Base-by-base conservation (phyloP, 2,797 vertebrate genomes). In the Alcedo atthis region DNA sequence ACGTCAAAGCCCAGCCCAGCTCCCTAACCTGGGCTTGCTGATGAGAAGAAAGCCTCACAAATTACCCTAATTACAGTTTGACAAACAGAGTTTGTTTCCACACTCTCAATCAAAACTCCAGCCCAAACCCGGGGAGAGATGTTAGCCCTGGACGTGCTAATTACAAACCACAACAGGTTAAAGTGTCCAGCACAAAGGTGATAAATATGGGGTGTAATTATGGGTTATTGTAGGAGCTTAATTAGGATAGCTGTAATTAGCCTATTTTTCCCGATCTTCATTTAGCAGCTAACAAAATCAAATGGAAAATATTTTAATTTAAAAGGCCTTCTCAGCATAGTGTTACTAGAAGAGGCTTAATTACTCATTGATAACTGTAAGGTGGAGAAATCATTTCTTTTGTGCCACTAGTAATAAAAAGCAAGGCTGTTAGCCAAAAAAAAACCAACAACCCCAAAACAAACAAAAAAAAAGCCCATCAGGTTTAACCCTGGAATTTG, bases 121-220 rank as follows among this genome's bases (percentile, higher is more conserved):
- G 19, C 67, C 67, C 1, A 0, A 51, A 12, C 7, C 7, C 4
- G 4, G 26, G 10, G 13, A 15, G 54, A 30, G 37, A 82, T 2
- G 37, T 22, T 30, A 18, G 64, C 71, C 76, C 64, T 5, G 6
- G 7, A 15, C 64, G 4, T 11, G 95, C 92, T 95, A 96, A 98
- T 97, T 92, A 94, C 67, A 61, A 92, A 93, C 96, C 96, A 98
- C 95, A 96, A 95, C 96, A 96, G 97, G 97, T 98, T 97, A 96
- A 97, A 96, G 97, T 98, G 97, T 96, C 96, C 97, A 80, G 97
- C 96, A 97, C 89, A 96, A 93, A 94, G 96, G 95, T 95, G 95
- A 97, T 97, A 97, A 98, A 96, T 63, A 78, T 55, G 94, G 89
- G 89, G 61, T 93, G 82, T 96, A 96, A 97, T 98, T 96, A 97